Evolutionary conservation across 1,140 invertebrate genomes (phyloP).

Genomic region (Achroia grisella): DNA sequence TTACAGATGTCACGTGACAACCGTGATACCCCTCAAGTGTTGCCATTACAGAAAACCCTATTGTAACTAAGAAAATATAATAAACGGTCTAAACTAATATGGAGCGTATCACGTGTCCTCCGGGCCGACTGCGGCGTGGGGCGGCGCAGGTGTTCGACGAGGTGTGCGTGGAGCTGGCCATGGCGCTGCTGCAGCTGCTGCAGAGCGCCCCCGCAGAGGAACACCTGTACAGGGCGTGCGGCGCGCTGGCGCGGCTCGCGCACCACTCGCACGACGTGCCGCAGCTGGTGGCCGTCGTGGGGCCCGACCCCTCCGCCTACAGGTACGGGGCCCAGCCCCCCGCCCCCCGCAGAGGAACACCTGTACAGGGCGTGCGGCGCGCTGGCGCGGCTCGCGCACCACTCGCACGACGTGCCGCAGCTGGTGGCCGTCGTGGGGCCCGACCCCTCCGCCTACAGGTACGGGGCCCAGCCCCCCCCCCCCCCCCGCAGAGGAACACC

Average conservation of each 20-base stretch:
- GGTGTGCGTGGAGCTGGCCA: slow-evolving; percentile 91
- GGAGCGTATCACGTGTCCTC: no score
- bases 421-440: slow-evolving; percentile 96
- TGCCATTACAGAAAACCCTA: no score
- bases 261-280: slow-evolving; percentile 89
- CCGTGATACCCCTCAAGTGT: no score
- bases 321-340: slow-evolving; percentile 29
- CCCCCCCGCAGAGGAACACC: slow-evolving; percentile 85
- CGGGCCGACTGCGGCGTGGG: no score
- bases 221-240: slow-evolving; percentile 84
- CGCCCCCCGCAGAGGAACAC: slow-evolving; percentile 80
- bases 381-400: slow-evolving; percentile 84
- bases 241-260: slow-evolving; percentile 86
- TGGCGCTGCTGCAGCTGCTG: slow-evolving; percentile 94
- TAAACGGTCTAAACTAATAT: no score
- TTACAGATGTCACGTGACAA: no score
- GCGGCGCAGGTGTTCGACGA: slow-evolving; percentile 90
- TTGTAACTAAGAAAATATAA: no score
- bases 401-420: slow-evolving; percentile 88
- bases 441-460: slow-evolving; percentile 84
- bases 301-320: slow-evolving; percentile 89
- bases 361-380: slow-evolving; percentile 86
- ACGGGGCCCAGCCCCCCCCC: no score
- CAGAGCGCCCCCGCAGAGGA: slow-evolving; percentile 86
- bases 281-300: slow-evolving; percentile 92